Evolutionary conservation across 2,888 invertebrate species (phyloP), one percentile per base, ranked within the genome.

Genomic region (Dynastes tityus): DNA sequence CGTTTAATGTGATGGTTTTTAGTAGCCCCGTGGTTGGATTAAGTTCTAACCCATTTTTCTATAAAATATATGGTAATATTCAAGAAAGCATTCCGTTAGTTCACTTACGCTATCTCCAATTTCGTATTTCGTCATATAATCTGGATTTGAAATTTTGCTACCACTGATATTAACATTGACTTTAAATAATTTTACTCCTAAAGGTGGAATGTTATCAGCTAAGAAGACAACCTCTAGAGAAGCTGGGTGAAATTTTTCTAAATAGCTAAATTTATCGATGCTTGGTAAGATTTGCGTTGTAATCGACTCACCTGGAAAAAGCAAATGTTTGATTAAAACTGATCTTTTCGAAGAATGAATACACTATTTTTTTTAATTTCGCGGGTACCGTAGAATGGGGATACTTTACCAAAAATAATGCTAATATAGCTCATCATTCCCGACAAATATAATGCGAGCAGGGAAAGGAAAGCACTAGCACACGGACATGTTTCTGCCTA

Each of bases 151-250:
- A 27, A 29, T 45, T 61, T 76, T 58, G 32, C 45, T 45, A 45
- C 11, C 27, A 13, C 9, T 16, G 1, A 55, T 40, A 64, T 53
- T 64, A 8, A 63, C 71, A 6, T 63, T 78, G 0, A 94, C 84
- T 82, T 91, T 93, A 81, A 91, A 94, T 0, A 92, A 90, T 83
- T 91, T 92, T 82, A 91, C 92, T 0, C 95, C 94, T 0, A 94
- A 86, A 0, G 95, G 89, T 0, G 95, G 94, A 4, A 95, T 85
- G 2, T 92, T 86, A 9, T 88, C 85, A 0, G 94, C 94, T 11
- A 90, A 84, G 86, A 97, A 96, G 0, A 95, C 89, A 0, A 96
- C 86, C 82, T 96, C 95, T 83, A 91, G 90, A 0, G 80, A 90
- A 0, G 95, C 94, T 2, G 83, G 82, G 63, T 76, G 68, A 16